Evolutionary conservation across 2,797 vertebrate genomes (phyloP).

Genomic region (Momotus momota): DNA sequence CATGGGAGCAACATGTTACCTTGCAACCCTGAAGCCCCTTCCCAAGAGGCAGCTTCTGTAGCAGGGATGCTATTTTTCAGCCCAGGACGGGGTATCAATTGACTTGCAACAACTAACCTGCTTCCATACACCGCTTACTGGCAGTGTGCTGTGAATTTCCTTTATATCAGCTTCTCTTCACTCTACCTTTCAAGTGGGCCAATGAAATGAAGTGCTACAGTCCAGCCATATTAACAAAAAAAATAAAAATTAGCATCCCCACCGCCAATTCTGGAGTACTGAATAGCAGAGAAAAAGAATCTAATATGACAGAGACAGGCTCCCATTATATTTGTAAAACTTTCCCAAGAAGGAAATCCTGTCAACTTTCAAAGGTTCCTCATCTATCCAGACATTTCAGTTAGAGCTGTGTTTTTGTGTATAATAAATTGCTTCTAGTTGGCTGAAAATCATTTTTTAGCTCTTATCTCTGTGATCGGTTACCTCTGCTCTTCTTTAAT

Average conservation of each 20-base stretch:
- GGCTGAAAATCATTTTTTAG: constrained; percentile 80
- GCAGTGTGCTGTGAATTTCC: neutral
- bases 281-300: neutral
- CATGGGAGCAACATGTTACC: neutral
- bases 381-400: constrained; percentile 69
- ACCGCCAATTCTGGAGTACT: neutral
- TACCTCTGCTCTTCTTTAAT: constrained; percentile 81
- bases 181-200: constrained; percentile 39
- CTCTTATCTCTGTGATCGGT: constrained; percentile 81
- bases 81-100: neutral
- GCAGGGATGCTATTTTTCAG: neutral
- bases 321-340: constrained; percentile 8
- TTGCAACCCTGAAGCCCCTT: neutral
- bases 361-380: constrained; percentile 69
- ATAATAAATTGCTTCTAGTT: constrained; percentile 83
- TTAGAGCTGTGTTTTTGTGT: constrained; percentile 77
- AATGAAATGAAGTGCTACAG: constrained; percentile 17
- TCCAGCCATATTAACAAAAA: neutral
- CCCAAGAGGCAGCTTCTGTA: neutral
- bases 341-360: constrained; percentile 66
- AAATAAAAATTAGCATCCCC: neutral
- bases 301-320: neutral
- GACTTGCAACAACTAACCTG: neutral
- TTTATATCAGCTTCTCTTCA: neutral
- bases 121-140: neutral